phyloP scores from a whole-genome alignment of 2,113 vertebrate species.

The Ptyas mucosa region DNA sequence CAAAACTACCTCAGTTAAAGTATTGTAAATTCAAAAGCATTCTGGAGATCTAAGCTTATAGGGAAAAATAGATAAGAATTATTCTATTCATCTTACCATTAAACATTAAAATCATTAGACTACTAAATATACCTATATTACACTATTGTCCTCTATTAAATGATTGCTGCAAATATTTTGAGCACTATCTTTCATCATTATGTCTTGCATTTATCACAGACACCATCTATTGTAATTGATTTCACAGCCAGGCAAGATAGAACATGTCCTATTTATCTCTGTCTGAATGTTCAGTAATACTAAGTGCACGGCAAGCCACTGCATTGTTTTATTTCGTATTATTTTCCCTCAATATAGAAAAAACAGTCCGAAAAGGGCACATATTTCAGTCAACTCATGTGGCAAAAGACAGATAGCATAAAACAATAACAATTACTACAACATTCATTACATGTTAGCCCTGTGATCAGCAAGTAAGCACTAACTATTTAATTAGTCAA shows the following conservation, averaged over 20 bases:
- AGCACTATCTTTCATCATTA: neutral
- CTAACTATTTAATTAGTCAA: conserved; percentile 93
- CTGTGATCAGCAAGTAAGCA: conserved; percentile 81
- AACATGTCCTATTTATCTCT: conserved; percentile 70
- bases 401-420: conserved; percentile 53
- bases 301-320: conserved; percentile 66
- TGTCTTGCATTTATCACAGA: conserved; percentile 57
- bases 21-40: neutral
- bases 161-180: neutral
- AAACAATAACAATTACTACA: conserved; percentile 59
- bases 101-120: neutral
- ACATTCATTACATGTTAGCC: conserved; percentile 67
- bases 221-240: conserved; percentile 58
- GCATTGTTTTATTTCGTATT: conserved; percentile 43
- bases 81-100: neutral
- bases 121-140: conserved; percentile 1
- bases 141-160: conserved; percentile 13
- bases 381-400: conserved; percentile 55
- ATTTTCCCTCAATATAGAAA: conserved; percentile 58
- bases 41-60: neutral
- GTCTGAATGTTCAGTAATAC: conserved; percentile 68
- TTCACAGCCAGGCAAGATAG: conserved; percentile 57
- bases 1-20: neutral
- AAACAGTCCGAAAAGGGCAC: conserved; percentile 38
- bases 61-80: neutral